Conservation (phyloP, 2,113 vertebrate species). For the Pedionomus torquatus region DNA sequence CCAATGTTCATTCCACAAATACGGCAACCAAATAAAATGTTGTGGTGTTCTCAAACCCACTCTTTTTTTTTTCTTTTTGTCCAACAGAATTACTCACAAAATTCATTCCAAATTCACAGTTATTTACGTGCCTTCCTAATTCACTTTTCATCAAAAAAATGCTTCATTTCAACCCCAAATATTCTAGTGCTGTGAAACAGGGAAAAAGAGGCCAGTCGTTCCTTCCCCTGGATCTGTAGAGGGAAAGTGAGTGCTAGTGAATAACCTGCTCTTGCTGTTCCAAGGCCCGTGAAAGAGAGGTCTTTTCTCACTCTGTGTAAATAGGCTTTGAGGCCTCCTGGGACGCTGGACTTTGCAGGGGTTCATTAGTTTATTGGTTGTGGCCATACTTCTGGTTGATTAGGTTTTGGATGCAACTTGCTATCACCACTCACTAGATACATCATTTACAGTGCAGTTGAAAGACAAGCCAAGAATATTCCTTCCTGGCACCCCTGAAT, state of each 20-base stretch:
- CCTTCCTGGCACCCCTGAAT: neutral
- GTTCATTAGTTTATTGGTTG: constrained; percentile 19
- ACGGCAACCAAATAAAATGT: neutral
- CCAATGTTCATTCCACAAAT: neutral
- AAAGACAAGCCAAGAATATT: constrained; percentile 30
- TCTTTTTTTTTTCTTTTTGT: neutral
- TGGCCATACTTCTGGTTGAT: neutral
- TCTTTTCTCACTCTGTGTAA: neutral
- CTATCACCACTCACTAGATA: neutral
- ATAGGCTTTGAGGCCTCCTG: neutral
- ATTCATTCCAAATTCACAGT: neutral
- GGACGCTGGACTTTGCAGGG: neutral
- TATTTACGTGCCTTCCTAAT: neutral
- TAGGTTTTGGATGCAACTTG: neutral
- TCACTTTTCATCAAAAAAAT: neutral
- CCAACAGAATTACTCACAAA: neutral
- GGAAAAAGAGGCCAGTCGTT: neutral
- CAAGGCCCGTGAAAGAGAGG: neutral
- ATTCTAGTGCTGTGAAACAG: neutral
- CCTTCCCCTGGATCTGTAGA: neutral
- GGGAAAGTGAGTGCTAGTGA: neutral
- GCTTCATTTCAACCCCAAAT: neutral
- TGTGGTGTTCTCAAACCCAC: neutral
- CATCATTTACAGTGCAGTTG: neutral
- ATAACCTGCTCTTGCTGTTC: neutral